Percentiles rank a stretch among this genome's conserved stretches.
Evolutionary conservation across 2,113 vertebrate species (phyloP).

Genomic region (Aplodontia rufa): DNA sequence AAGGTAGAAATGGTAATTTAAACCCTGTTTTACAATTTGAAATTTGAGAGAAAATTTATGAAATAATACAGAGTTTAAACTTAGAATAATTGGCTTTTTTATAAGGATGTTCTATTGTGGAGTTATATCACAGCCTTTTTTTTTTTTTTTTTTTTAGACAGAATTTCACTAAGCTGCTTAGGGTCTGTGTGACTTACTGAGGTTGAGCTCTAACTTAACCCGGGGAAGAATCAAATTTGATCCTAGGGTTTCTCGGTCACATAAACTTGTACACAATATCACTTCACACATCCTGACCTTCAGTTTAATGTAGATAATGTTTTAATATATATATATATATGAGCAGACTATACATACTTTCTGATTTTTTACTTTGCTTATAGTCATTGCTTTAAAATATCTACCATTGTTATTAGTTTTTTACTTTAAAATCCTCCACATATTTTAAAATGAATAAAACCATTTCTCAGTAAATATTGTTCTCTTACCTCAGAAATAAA

Average conservation of each 20-base stretch:
- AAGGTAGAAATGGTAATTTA: not conserved
- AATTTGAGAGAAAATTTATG: not conserved
- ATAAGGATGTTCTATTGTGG: too few relatives aligned
- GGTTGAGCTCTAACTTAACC: too few relatives aligned
- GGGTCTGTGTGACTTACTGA: too few relatives aligned
- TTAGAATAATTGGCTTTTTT: not conserved
- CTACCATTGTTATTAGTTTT: not conserved
- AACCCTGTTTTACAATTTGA: not conserved
- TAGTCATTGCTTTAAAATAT: not conserved
- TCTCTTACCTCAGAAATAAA: not conserved
- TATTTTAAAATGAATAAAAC: slow-evolving; percentile 9
- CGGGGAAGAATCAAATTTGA: not conserved
- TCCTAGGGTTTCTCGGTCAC: not conserved
- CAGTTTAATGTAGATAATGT: not conserved
- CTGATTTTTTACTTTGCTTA: not conserved
- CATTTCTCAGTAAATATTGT: not conserved
- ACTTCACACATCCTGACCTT: not conserved
- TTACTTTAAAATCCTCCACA: not conserved
- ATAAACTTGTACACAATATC: not conserved
- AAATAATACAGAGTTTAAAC: not conserved
- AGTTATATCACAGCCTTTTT: too few relatives aligned
- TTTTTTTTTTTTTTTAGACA: too few relatives aligned
- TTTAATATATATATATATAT: too few relatives aligned
- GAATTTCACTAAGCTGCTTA: too few relatives aligned
- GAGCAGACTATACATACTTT: not conserved